These are phyloP conservation scores for Globodera ellingtonae DNA, from an alignment of 1,140 invertebrate species.

Conservation along the genomic window DNA sequence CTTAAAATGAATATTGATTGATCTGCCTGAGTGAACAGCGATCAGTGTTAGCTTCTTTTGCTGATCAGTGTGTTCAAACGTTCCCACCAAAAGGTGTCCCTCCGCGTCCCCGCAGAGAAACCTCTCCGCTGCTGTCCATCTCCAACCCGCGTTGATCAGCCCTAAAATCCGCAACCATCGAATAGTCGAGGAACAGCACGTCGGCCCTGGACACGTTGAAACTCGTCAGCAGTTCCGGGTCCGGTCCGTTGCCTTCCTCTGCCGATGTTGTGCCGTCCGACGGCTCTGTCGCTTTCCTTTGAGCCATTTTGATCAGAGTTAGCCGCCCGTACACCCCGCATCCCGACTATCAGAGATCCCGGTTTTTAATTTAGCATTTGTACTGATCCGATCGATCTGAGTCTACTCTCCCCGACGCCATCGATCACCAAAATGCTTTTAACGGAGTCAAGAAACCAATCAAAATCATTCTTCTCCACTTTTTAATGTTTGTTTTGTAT, in stretches of 20 bases:
- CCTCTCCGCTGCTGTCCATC: conserved; percentile 56
- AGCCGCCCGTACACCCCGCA: not conserved
- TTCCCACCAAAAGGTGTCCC: conserved; percentile 54
- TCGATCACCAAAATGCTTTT: no score
- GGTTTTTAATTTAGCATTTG: no score
- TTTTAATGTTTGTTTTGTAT: not conserved
- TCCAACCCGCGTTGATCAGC: conserved; percentile 54
- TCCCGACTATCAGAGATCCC: not conserved
- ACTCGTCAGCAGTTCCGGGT: conserved; percentile 19
- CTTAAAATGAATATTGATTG: conserved; percentile 19
- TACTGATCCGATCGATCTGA: no score
- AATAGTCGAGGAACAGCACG: conserved; percentile 57
- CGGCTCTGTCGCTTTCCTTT: not conserved
- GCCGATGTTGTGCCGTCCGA: not conserved
- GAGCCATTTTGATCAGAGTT: conserved; percentile 6
- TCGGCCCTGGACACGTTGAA: conserved; percentile 56
- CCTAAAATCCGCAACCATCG: conserved; percentile 46
- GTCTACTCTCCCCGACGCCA: no score
- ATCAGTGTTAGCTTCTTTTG: not conserved
- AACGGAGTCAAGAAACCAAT: no score
- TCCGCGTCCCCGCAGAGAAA: conserved; percentile 47
- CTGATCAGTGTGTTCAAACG: not conserved
- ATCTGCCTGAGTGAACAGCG: not conserved
- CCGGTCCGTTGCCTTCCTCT: not conserved
- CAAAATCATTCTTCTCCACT: not conserved